phyloP scores from a whole-genome alignment of 1,140 invertebrate genomes.

The Zaprionus nigranus region DNA sequence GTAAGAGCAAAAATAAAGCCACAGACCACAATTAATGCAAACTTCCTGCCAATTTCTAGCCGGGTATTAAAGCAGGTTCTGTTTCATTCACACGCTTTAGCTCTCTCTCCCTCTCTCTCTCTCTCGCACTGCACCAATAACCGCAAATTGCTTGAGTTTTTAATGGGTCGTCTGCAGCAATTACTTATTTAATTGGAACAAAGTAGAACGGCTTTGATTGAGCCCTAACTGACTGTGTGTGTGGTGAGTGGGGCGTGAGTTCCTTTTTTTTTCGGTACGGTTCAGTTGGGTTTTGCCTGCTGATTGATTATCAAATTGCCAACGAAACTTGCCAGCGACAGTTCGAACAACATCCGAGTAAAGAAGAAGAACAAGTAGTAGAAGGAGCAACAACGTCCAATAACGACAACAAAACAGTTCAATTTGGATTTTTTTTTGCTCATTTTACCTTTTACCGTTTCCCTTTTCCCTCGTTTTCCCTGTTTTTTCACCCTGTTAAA shows the following conservation, averaged over 20 bases:
- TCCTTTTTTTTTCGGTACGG: not conserved
- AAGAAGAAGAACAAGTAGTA: not conserved
- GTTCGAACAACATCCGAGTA: conserved; percentile 20
- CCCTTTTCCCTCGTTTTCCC: not conserved
- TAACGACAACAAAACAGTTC: conserved; percentile 1
- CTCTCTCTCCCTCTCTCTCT: not conserved
- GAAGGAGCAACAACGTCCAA: too few relatives aligned
- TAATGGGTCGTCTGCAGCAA: conserved; percentile 33
- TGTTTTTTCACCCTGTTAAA: too few relatives aligned
- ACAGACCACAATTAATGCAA: not conserved
- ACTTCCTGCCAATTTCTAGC: not conserved
- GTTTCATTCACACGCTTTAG: not conserved
- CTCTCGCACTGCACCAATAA: not conserved
- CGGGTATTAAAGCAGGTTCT: not conserved
- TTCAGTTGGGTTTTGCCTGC: conserved; percentile 22
- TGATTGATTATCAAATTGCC: conserved; percentile 72
- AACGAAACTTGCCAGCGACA: conserved; percentile 45
- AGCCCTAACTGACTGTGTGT: not conserved
- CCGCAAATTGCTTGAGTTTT: conserved; percentile 42
- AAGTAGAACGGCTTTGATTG: conserved; percentile 27
- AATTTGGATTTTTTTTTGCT: conserved; percentile 5
- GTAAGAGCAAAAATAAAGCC: not conserved
- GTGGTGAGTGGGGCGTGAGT: not conserved
- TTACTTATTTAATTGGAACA: conserved; percentile 38
- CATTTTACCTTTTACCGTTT: not conserved